Evolutionary conservation across 1,140 invertebrate species (phyloP), one percentile per base, ranked within the genome.

Genomic region (Parasteatoda tepidariorum): DNA sequence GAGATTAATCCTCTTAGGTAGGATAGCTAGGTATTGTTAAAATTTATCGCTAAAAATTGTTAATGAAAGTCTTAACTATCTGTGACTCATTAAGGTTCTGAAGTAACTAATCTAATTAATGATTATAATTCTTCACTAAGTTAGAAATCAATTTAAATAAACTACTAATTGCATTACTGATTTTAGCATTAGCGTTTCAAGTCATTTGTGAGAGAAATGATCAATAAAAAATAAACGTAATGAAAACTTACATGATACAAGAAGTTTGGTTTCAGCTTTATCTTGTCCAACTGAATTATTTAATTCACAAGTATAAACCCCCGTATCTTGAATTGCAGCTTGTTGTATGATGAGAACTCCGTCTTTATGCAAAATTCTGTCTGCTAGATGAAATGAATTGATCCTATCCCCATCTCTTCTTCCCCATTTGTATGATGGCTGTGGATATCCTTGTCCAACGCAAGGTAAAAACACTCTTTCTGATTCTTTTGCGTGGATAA

Each of bases 271-370:
- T 88, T 95, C 93, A 57, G 95, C 93, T 85, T 93, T 94, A 89
- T 96, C 94, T 86, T 94, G 93, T 13, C 95, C 95, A 0, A 93
- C 93, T 9, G 94, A 95, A 88, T 96, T 96, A 90, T 96, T 96
- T 28, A 95, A 93, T 90, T 94, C 93, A 88, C 95, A 96, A 73
- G 96, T 91, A 89, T 95, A 96, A 86, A 94, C 92, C 61, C 94
- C 95, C 4, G 73, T 83, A 54, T 87, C 86, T 24, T 78, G 68
- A 33, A 84, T 71, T n/a, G 59, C 61, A 22, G 82, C 79, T 22
- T 84, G 48, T 22, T 84, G 78, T 5, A 87, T 74, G 18, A 87
- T 71, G n/a, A 87, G 71, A 11, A 84, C 78, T 22, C 85, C 85
- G 28, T 83, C 74, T 11, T 82, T 59, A 26, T 84, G 85, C 28